Evolutionary conservation across 2,888 invertebrate genomes (phyloP), one percentile per base, ranked within the genome.

Genomic region (Apoda limacodes): DNA sequence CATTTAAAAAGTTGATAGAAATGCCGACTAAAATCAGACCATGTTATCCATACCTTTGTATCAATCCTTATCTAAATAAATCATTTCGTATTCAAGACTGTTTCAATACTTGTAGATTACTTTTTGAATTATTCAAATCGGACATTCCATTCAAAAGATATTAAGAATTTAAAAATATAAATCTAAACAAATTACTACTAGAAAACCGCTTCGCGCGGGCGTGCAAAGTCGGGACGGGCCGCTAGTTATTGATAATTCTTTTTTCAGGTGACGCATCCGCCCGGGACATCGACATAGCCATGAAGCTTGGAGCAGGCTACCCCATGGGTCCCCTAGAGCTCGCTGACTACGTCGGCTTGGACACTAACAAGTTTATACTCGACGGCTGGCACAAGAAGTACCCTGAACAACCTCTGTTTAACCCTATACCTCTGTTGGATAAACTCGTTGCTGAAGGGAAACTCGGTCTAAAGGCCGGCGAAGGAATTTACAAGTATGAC

Each of bases 241-340:
- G n/a, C n/a, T n/a, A n/a, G n/a, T n/a, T n/a, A n/a, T n/a, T n/a
- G n/a, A n/a, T n/a, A n/a, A n/a, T n/a, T n/a, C n/a, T 10, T 34
- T 29, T 34, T 34, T 22, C 52, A 86, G 88, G 88, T 14, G 89
- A 88, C 60, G 89, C 89, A 1, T 82, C 87, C 3, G 84, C 88
- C 0, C 67, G 82, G 37, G 95, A 95, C 63, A 90, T 95, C 34
- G 95, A 95, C 52, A 87, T 83, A 6, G 94, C 93, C 1, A 94
- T 95, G 94, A 94, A 93, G 61, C 72, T 95, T 2, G 95, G 95
- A 4, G 92, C 93, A 9, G 90, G 91, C 1, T 86, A 93, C 64
- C 94, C 94, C 4, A 94, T 95, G 94, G 95, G 95, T 3, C 95
- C 95, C 0, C 83, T 95, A 39, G 92, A 93, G 65, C 69, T 94